Evolutionary conservation across 1,140 invertebrate genomes (phyloP), one percentile per base, ranked within the genome.

Genomic region (Bombus difficillimus): DNA sequence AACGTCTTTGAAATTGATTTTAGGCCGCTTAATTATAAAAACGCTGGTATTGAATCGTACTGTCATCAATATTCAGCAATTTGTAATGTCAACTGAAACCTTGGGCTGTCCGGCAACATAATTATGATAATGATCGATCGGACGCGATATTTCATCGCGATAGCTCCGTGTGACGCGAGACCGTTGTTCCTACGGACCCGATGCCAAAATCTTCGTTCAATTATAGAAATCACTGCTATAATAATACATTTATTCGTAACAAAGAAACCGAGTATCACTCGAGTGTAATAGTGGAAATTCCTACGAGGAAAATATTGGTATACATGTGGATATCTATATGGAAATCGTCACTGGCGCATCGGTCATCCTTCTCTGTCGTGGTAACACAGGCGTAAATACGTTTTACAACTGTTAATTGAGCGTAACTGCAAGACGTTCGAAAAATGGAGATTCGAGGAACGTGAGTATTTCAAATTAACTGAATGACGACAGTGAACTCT

Each of bases 11-110:
- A 57, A 41, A 77, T 69, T 28, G 47, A 9, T 59, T 28, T n/a
- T 15, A 4, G 22, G 5, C 22, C 28, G 32, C 22, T 53, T 77
- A 34, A 59, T 68, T 69, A 71, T 12, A 62, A 10, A 34, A 71
- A 6, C 28, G 3, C 22, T 22, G n/a, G 6, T 9, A 43, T 71
- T 59, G 47, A 53, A 77, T 39, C 57, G 37, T 47, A 25, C 22
- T 57, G 66, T 71, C 66, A 84, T 84, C 75, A 28, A 57, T 77
- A 69, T 71, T 78, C 75, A 32, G 47, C 59, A 71, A 78, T 84
- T 78, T 84, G 47, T 78, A 53, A 69, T n/a, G 53, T 62, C 71
- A 57, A 71, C 22, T 28, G 15, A 18, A 4, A 15, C 74, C 74
- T 69, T 47, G 41, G 22, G 37, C 28, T 25, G 28, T 34, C 34